These are phyloP conservation scores for Uloborus plumipes DNA, from an alignment of 2,888 invertebrate species.

Conservation along the genomic window DNA sequence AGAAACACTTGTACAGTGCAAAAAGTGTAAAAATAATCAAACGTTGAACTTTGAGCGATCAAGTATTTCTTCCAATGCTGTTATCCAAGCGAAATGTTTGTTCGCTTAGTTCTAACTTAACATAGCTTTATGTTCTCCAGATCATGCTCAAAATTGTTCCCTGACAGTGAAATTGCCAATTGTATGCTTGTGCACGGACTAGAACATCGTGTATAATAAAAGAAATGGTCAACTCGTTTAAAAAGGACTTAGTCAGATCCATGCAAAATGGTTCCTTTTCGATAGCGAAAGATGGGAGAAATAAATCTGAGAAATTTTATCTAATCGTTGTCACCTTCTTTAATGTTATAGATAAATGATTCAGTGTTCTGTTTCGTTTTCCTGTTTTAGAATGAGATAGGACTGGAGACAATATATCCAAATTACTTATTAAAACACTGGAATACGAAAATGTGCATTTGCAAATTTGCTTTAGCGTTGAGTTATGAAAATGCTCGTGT, in stretches of 20 bases:
- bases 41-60: too few species aligned
- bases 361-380: too few species aligned
- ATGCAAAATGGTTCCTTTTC: background rate
- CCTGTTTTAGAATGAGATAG: background rate
- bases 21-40: too few species aligned
- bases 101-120: too few species aligned
- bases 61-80: too few species aligned
- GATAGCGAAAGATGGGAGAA: background rate
- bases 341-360: background rate
- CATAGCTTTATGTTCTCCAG: too few species aligned
- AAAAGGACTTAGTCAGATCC: background rate
- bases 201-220: background rate
- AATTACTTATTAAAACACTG: background rate
- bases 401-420: constrained; percentile 9
- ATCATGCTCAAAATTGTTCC: background rate
- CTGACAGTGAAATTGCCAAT: background rate
- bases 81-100: too few species aligned
- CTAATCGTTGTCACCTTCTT: background rate
- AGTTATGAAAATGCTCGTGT: background rate
- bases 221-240: background rate
- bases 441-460: background rate
- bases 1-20: too few species aligned
- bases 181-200: background rate
- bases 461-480: background rate
- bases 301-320: background rate